Evolutionary conservation across 2,888 invertebrate species (phyloP).

Genomic region (Zhuqinia jingwanae): DNA sequence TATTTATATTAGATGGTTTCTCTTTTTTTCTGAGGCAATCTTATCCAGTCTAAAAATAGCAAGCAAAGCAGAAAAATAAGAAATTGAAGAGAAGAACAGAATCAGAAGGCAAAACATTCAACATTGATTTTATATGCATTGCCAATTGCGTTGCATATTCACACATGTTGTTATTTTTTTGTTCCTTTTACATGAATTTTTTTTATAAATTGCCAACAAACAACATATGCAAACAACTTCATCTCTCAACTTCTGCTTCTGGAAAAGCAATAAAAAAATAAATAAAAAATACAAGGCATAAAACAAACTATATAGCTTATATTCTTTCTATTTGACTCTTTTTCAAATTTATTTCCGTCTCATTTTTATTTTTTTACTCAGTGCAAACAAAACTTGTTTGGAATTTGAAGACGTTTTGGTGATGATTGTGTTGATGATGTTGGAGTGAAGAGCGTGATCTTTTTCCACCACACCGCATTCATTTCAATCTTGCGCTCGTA

Average conservation of each 20-base stretch:
- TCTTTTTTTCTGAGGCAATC: neutral
- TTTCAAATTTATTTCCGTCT: no score
- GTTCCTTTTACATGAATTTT: conserved; percentile 8
- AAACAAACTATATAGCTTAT: no score
- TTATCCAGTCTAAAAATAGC: conserved; percentile 49
- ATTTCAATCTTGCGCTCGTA: neutral
- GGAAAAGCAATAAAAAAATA: conserved; percentile 59
- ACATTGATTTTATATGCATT: no score
- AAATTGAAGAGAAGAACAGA: neutral
- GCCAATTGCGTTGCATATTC: no score
- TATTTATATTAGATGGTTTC: conserved; percentile 7
- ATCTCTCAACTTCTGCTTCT: conserved; percentile 23
- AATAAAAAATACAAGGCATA: neutral
- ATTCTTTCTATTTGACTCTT: neutral
- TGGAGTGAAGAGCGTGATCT: neutral
- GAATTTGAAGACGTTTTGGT: conserved; percentile 33
- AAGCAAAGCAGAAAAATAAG: neutral
- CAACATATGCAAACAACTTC: conserved; percentile 46
- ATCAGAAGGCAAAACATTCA: neutral
- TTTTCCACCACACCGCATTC: conserved; percentile 2
- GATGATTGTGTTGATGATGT: conserved; percentile 27
- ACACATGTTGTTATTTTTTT: conserved; percentile 12
- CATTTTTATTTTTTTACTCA: conserved; percentile 11
- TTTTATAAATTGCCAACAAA: conserved; percentile 22
- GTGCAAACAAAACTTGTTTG: conserved; percentile 50